Percentiles rank a stretch among this genome's conserved stretches.
phyloP scores from a whole-genome alignment of 2,113 vertebrate genomes.

The Candoia aspera region DNA sequence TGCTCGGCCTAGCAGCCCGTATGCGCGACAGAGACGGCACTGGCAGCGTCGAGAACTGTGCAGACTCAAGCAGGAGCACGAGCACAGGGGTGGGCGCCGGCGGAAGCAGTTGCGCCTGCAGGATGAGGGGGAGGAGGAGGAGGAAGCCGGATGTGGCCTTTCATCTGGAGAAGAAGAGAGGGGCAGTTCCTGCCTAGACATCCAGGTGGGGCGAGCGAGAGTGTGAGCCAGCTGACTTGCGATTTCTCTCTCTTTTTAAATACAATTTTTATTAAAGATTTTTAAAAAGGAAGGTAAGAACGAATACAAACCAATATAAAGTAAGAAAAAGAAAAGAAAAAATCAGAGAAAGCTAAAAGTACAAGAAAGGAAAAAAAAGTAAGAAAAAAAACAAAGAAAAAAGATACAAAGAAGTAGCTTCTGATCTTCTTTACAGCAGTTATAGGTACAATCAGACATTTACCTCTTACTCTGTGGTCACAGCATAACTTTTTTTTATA shows the following conservation, averaged over 20 bases:
- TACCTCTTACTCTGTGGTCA: not conserved
- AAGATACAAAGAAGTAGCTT: not conserved
- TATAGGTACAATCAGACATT: not conserved
- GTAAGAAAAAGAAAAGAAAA: not conserved
- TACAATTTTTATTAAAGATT: not conserved
- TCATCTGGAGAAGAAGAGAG: conserved; percentile 72
- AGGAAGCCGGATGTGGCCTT: not conserved
- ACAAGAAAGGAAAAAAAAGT: not conserved
- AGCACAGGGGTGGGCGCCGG: conserved; percentile 67
- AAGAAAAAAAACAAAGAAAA: not conserved
- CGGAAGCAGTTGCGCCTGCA: conserved; percentile 82
- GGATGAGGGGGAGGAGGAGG: not conserved
- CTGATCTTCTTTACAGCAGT: not conserved
- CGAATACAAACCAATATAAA: not conserved
- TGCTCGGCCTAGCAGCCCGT: conserved; percentile 22
- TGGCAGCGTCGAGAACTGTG: conserved; percentile 79
- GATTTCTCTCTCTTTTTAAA: not conserved
- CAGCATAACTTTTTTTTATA: not conserved
- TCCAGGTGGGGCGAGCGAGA: conserved; percentile 77
- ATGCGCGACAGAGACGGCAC: conserved; percentile 73
- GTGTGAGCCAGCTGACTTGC: not conserved
- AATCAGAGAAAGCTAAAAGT: not conserved
- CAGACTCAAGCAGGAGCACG: conserved; percentile 80
- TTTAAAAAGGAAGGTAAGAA: not conserved
- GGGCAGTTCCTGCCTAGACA: conserved; percentile 69